Conservation (phyloP, 2,888 invertebrate species). For the Drosophila formosana region DNA sequence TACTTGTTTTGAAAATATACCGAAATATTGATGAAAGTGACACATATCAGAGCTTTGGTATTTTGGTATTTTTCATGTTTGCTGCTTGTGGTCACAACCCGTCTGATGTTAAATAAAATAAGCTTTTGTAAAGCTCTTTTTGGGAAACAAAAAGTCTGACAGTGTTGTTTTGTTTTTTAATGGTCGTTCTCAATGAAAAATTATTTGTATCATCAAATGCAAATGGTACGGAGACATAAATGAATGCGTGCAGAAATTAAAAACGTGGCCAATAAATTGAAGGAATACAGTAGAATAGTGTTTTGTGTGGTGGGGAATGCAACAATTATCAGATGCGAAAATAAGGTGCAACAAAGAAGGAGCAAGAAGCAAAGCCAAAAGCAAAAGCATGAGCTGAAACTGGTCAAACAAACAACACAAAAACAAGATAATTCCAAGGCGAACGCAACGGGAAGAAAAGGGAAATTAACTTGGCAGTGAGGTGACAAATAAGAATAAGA, state of each 20-base stretch:
- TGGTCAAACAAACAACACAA: conserved; percentile 15
- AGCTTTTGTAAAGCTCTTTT: no score
- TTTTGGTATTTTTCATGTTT: not conserved
- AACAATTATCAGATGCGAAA: not conserved
- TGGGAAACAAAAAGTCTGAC: conserved; percentile 11
- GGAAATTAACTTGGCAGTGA: conserved; percentile 48
- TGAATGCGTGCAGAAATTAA: conserved; percentile 31
- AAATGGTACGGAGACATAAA: conserved; percentile 62
- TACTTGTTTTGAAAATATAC: no score
- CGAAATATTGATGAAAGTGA: no score
- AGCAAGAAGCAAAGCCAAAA: not conserved
- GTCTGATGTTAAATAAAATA: not conserved
- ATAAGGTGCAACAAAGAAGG: conserved; percentile 29
- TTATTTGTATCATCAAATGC: conserved; percentile 54
- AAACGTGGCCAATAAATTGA: conserved; percentile 42
- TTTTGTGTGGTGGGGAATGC: conserved; percentile 24
- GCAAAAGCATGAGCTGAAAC: conserved; percentile 50
- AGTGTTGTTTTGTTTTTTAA: conserved; percentile 59
- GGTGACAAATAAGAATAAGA: conserved; percentile 40
- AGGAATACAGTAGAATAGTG: conserved; percentile 47
- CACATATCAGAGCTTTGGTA: no score
- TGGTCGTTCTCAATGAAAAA: conserved; percentile 50
- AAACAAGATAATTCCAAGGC: conserved; percentile 57
- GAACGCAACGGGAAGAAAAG: conserved; percentile 37
- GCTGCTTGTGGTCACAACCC: not conserved